Conservation (phyloP, 2,113 vertebrate species). For the Rhea pennata region DNA sequence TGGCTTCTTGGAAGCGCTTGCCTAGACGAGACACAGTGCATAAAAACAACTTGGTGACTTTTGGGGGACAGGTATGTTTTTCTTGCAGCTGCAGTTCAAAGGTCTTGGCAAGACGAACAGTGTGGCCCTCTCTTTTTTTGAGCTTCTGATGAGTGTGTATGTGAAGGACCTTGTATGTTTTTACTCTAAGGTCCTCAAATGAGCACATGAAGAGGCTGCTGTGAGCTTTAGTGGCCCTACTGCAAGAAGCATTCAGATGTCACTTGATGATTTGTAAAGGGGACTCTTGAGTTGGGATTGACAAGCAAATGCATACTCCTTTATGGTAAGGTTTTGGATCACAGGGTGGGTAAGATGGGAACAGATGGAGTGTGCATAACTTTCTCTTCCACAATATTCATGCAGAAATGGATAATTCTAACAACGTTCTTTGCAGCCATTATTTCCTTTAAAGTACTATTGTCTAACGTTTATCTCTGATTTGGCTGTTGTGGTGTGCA, state of each 20-base stretch:
- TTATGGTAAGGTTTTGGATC: constrained; percentile 88
- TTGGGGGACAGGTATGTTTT: constrained; percentile 88
- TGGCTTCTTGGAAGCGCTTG: constrained; percentile 99
- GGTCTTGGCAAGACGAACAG: constrained; percentile 99
- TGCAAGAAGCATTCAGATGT: constrained; percentile 99
- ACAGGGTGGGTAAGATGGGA: constrained; percentile 75
- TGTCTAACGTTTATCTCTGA: constrained; percentile 96
- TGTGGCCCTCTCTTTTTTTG: constrained; percentile 92
- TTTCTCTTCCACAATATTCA: constrained; percentile 84
- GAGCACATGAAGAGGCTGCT: constrained; percentile 95
- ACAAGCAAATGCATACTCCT: constrained; percentile 95
- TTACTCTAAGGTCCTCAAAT: constrained; percentile 91
- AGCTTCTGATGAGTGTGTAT: constrained; percentile 92
- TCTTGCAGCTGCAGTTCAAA: constrained; percentile 90
- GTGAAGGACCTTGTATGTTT: constrained; percentile 88
- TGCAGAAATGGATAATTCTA: constrained; percentile 87
- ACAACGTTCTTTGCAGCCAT: constrained; percentile 87
- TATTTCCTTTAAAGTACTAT: constrained; percentile 76
- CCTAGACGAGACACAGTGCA: constrained; percentile 93
- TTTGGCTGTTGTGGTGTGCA: constrained; percentile 99
- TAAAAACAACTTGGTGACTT: constrained; percentile 87
- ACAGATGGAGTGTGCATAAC: constrained; percentile 87
- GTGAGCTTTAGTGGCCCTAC: constrained; percentile 96
- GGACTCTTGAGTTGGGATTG: constrained; percentile 93
- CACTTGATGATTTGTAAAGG: constrained; percentile 98